phyloP scores from a whole-genome alignment of 2,113 vertebrate genomes.

The Cariama cristata region DNA sequence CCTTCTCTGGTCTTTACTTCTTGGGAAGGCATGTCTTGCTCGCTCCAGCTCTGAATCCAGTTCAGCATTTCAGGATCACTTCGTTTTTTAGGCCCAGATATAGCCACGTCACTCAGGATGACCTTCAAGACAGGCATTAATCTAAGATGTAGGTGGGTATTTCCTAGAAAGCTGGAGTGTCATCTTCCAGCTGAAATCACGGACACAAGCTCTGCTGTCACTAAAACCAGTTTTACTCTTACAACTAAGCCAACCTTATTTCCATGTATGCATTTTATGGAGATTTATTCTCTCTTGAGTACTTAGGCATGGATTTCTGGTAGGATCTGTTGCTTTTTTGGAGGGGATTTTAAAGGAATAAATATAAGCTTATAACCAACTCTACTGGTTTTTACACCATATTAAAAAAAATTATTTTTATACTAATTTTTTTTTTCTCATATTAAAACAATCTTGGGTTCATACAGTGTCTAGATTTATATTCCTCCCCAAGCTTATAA shows the following conservation, averaged over 20 bases:
- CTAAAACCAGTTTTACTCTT: neutral
- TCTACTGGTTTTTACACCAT: neutral
- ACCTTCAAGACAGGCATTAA: neutral
- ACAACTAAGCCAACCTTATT: neutral
- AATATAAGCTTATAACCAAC: neutral
- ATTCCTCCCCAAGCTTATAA: neutral
- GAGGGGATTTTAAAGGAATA: neutral
- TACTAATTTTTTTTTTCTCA: neutral
- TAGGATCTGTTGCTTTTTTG: neutral
- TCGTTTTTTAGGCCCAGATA: neutral
- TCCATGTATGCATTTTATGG: neutral
- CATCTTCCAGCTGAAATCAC: neutral
- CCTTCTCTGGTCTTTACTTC: neutral
- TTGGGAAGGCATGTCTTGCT: neutral
- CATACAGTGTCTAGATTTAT: neutral
- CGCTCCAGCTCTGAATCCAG: neutral
- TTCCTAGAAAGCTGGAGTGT: neutral
- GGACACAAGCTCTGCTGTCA: neutral
- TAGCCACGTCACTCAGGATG: neutral
- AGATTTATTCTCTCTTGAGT: neutral
- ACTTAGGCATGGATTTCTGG: neutral
- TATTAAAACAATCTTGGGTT: neutral
- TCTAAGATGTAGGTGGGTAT: neutral
- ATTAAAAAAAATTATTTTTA: neutral
- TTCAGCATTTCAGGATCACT: neutral